phyloP scores from a whole-genome alignment of 2,888 invertebrate species.

The Heteromurus nitidus region DNA sequence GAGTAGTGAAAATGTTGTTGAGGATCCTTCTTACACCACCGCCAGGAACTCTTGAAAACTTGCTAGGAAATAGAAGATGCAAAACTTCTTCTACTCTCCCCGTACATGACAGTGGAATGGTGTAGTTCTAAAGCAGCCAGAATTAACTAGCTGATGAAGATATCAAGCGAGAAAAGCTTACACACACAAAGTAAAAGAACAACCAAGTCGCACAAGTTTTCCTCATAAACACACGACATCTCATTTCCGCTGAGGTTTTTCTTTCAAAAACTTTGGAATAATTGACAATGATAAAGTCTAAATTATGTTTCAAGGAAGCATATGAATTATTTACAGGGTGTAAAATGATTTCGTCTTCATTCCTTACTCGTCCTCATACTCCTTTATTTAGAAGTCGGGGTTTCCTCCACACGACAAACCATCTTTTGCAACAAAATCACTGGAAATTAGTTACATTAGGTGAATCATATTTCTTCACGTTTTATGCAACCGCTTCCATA shows the following conservation, averaged over 20 bases:
- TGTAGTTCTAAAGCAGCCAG: background rate
- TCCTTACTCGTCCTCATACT: background rate
- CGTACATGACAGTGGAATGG: background rate
- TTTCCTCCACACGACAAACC: background rate
- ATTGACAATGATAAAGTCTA: constrained; percentile 50
- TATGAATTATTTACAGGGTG: constrained; percentile 46
- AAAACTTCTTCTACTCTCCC: constrained; percentile 25
- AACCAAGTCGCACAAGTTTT: constrained; percentile 40
- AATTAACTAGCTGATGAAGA: constrained; percentile 46
- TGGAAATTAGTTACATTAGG: background rate
- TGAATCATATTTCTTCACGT: background rate
- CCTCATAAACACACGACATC: constrained; percentile 47
- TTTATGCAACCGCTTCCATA: too few species aligned
- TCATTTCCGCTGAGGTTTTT: constrained; percentile 51
- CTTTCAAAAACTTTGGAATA: constrained; percentile 53
- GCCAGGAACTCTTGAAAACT: constrained; percentile 12
- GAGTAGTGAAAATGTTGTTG: constrained; percentile 48
- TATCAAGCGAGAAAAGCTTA: constrained; percentile 1
- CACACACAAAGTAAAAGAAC: constrained; percentile 24
- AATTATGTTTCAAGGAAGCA: constrained; percentile 44
- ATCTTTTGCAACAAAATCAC: background rate
- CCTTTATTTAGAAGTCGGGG: background rate
- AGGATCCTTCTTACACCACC: constrained; percentile 17
- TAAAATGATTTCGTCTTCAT: constrained; percentile 20
- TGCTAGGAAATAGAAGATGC: constrained; percentile 22